phyloP scores from a whole-genome alignment of 2,888 invertebrate species.

The Leptopilina syphax region DNA sequence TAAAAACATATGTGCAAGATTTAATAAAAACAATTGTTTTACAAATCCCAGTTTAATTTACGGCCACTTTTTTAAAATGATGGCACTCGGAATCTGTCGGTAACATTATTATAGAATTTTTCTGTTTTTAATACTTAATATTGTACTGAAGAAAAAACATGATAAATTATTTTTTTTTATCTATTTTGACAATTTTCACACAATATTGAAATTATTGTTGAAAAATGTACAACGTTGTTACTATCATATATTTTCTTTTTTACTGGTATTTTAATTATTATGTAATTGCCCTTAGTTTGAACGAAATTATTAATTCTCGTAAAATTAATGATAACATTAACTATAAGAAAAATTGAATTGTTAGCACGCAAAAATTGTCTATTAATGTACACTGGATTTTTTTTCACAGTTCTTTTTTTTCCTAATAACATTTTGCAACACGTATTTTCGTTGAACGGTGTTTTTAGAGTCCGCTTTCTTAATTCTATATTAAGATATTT shows the following conservation, averaged over 20 bases:
- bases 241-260: not conserved
- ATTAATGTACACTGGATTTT: slow-evolving; percentile 13
- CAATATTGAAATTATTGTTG: not conserved
- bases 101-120: slow-evolving; percentile 30
- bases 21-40: slow-evolving; percentile 8
- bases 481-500: not conserved
- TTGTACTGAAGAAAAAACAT: slow-evolving; percentile 26
- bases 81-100: slow-evolving; percentile 34
- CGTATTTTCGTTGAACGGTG: slow-evolving; percentile 36
- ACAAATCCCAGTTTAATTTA: slow-evolving; percentile 23
- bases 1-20: slow-evolving; percentile 5
- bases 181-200: not conserved
- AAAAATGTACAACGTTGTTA: slow-evolving; percentile 1
- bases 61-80: not conserved
- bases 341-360: not conserved
- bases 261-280: slow-evolving; percentile 16
- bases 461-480: slow-evolving; percentile 31
- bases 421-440: slow-evolving; percentile 13
- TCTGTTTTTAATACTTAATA: slow-evolving; percentile 33
- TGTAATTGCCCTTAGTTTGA: slow-evolving; percentile 29
- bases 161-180: not conserved
- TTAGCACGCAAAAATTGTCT: not conserved
- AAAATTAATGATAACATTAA: slow-evolving; percentile 26
- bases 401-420: slow-evolving; percentile 6
- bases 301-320: slow-evolving; percentile 29